Base-by-base conservation (phyloP, 2,888 invertebrate species). In the Rambutsinella grinnellia region DNA sequence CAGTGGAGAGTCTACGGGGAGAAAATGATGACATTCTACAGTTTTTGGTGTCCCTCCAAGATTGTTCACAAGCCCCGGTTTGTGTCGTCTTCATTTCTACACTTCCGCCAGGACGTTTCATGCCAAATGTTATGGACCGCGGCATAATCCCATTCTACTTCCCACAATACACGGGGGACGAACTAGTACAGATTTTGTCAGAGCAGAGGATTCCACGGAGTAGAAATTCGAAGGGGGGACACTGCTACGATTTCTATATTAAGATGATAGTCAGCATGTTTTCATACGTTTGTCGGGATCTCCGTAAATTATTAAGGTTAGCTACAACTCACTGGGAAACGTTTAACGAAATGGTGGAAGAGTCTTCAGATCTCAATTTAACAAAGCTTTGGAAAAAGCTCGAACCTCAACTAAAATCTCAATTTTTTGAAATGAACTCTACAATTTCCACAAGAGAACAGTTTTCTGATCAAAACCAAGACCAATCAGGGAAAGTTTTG, bases 211-310 rank as follows among this genome's bases (percentile, higher is more conserved):
- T 85, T 47, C 87, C 87, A 0, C 26, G 21, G 8, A 47, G 51
- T 54, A 23, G 65, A 0, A 84, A 83, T 6, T 85, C 85, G 61
- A 81, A 85, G 10, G 63, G 72, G 13, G 36, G 6, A 13, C 84
- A 85, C 79, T 90, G 95, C 85, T 96, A 93, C 86, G 89, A 88
- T 57, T 92, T 92, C 87, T 96, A 95, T 87, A 87, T 96, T 62
- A 93, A 91, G 86, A 90, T 94, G 57, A 93, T 96, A 85, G 88
- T 96, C 3, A 93, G 93, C 82, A 93, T 95, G 46, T 96, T 95
- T 87, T 93, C 93, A 85, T 89, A 93, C 84, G 93, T 92, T 27
- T 96, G 96, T 87, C 89, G 95, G 23, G 95, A 96, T 89, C 87
- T 96, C 60, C 92, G 92, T 24, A 96, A 97, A 87, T 88, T 97